Evolutionary conservation across 2,113 vertebrate genomes (phyloP), one percentile per base, ranked within the genome.

Genomic region (Galeopterus variegatus): DNA sequence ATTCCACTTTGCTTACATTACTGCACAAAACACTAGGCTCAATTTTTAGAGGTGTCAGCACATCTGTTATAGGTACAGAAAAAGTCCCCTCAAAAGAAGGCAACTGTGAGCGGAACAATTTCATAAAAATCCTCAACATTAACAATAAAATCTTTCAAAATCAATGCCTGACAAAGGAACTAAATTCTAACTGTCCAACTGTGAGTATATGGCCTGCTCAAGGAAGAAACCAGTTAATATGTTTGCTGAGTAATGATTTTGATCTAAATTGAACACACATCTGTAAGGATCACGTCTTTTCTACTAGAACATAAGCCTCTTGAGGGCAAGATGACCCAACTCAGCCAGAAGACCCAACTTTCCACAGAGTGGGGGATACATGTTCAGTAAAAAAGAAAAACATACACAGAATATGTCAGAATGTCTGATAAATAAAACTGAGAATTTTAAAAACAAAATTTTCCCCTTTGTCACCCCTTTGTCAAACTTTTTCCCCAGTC

Each of bases 131-230:
- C 28, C 76, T 31, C 31, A 56, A 54, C 1, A 67, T 56, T 26
- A 96, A 60, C 8, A 72, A 81, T 58, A 92, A 81, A 80, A n/a
- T 52, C 19, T 62, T 87, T 75, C 33, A 62, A 54, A 88, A 80
- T 79, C 26, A 24, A 54, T n/a, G 26, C 5, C 8, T 85, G 94
- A 85, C 1, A 21, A 69, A 72, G 41, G 75, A 95, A 88, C 33
- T 87, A 83, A 77, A 41, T 83, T 15, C 26, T 67, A 79, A 19
- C 26, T 77, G 69, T 24, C 6, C 31, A 62, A 21, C 5, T 90
- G 45, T 67, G 60, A 82, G 19, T 10, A 45, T 14, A 56, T 0
- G 41, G 75, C 6, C n/a, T 36, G 23, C 41, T 77, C 36, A 81
- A 81, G 3, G 73, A 91, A 94, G 54, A 67, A 70, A 77, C 18